These are phyloP conservation scores for Rallus crepitans DNA, from an alignment of 2,797 vertebrate genomes.

Conservation along the genomic window DNA sequence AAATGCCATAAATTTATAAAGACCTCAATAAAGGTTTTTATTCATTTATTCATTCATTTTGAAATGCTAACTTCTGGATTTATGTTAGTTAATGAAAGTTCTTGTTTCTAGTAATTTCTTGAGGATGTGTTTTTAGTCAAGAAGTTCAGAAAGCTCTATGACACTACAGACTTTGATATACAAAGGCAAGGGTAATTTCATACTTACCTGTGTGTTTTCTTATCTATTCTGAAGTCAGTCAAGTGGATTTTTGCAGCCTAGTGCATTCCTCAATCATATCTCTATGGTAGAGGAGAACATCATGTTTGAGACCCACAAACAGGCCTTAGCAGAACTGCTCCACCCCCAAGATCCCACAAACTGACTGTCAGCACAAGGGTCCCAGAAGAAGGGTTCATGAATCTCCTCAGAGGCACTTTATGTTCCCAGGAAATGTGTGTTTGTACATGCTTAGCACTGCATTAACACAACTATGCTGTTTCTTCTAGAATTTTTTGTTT, in stretches of 20 bases:
- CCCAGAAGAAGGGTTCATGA: neutral
- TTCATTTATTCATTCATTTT: neutral
- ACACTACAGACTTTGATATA: neutral
- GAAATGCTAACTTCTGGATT: neutral
- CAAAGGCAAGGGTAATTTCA: neutral
- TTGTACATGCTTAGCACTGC: rapidly evolving
- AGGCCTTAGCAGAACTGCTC: neutral
- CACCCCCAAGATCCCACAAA: neutral
- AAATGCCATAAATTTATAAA: neutral
- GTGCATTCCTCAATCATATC: neutral
- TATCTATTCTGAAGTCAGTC: neutral
- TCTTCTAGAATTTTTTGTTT: neutral
- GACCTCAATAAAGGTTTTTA: rapidly evolving
- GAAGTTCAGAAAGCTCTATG: neutral
- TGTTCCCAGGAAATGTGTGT: neutral
- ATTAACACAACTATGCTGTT: neutral
- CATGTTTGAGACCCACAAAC: neutral
- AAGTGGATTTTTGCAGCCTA: neutral
- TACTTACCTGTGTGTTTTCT: neutral
- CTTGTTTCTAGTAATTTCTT: neutral
- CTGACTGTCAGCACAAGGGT: neutral
- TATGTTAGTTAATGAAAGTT: neutral
- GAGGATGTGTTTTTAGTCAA: neutral
- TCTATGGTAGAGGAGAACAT: neutral
- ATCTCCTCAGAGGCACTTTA: neutral